A percentile compares a stretch with the other conserved stretches of the same genome.
These are phyloP conservation scores for Channa striata DNA, from an alignment of 2,797 vertebrate species.

Conservation along the genomic window DNA sequence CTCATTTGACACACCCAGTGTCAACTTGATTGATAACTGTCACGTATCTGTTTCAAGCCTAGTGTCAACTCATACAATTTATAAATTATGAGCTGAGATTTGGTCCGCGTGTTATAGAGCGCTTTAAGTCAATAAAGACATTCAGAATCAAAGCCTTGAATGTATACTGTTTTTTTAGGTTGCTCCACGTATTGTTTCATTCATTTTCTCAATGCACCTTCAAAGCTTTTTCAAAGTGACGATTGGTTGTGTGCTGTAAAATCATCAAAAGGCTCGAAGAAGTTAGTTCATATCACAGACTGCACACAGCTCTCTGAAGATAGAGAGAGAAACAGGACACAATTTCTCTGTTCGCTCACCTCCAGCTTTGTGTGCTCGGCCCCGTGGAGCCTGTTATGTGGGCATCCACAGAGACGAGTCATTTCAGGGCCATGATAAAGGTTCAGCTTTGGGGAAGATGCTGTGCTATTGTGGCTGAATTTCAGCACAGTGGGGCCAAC, in stretches of 20 bases:
- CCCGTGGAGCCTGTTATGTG: constrained; percentile 69
- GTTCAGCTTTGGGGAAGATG: constrained; percentile 71
- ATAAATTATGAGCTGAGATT: constrained; percentile 36
- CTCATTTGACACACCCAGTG: constrained; percentile 47
- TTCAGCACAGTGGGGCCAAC: constrained; percentile 71
- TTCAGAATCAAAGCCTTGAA: constrained; percentile 22
- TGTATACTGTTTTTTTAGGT: constrained; percentile 4
- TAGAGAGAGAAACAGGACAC: constrained; percentile 73
- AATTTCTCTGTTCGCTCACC: constrained; percentile 72
- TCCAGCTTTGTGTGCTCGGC: constrained; percentile 68
- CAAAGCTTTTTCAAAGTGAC: constrained; percentile 25
- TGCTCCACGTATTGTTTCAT: constrained; percentile 16
- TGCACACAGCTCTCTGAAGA: constrained; percentile 38
- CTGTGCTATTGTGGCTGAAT: constrained; percentile 77
- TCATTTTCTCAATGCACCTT: constrained; percentile 12
- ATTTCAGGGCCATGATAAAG: constrained; percentile 83
- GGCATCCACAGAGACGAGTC: constrained; percentile 80
- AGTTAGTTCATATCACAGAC: constrained; percentile 48
- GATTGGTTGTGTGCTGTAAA: not conserved
- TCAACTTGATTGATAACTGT: constrained; percentile 76
- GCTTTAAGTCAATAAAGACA: constrained; percentile 21
- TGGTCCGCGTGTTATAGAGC: constrained; percentile 18
- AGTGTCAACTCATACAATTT: constrained; percentile 7
- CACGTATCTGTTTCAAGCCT: constrained; percentile 41
- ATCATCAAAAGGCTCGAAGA: constrained; percentile 20